Base-by-base conservation (phyloP, 2,888 invertebrate species). In the Cataglyphis cursor region DNA sequence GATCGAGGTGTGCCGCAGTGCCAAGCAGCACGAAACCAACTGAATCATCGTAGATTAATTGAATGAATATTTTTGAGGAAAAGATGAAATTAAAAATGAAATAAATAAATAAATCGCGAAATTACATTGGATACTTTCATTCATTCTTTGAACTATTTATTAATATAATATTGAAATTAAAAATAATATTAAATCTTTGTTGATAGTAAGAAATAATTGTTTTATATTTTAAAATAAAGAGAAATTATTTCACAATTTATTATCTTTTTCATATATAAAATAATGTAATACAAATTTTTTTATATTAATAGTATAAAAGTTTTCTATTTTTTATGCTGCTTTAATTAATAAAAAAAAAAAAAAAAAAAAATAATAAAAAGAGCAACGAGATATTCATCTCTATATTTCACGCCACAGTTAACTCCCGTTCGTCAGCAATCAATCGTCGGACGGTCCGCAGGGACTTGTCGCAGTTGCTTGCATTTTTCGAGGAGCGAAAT, bases 1-100 rank as follows among this genome's bases (percentile, higher is more conserved):
- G 78, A 76, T 76, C 6, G 54, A 66, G 51, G 31, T 59, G 31
- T 28, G 21, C 9, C 44, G 31, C 31, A 44, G 44, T 35, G 59
- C 72, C 24, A 48, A 61, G 31, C 31, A 68, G 44, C 78, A 80
- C 72, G 59, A 80, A 80, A 80, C 24, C 24, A n/a, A 48, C 12
- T 10, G 31, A 38, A 57, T 59, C 61, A 18, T 61, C 59, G 44
- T 68, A 21, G 24, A 15, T 28, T 10, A 38, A 28, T 21, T 6
- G 21, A 6, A 18, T 5, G 15, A 28, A 62, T 65, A 10, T 3
- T 44, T 21, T 15, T 28, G 10, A 31, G 15, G 24, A 59, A 57
- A 6, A 31, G 31, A n/a, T n/a, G n/a, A n/a, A n/a, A n/a, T 54
- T 38, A 38, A 51, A 24, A 15, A 54, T 35, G 2, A 15, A 59